Percentiles rank a stretch among this genome's conserved stretches.
phyloP scores from a whole-genome alignment of 1,140 invertebrate genomes.

The Monochamus saltuarius region DNA sequence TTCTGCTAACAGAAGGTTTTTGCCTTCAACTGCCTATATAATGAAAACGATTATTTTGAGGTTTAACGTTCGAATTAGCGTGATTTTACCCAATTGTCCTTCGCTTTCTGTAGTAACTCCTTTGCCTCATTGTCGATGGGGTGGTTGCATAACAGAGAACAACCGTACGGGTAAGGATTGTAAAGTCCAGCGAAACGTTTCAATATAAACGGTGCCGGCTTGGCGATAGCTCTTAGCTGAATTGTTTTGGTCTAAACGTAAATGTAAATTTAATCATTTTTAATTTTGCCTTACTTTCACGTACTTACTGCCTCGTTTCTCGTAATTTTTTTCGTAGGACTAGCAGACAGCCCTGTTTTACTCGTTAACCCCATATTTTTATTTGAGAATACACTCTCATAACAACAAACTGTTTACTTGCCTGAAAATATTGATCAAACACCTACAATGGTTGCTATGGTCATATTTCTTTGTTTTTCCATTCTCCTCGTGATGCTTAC shows the following conservation, averaged over 20 bases:
- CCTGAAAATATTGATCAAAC: background rate
- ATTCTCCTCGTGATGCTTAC: no score
- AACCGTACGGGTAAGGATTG: constrained; percentile 76
- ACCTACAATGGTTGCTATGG: background rate
- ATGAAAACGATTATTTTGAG: background rate
- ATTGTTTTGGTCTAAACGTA: constrained; percentile 8
- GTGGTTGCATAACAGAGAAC: constrained; percentile 80
- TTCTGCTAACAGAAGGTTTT: constrained; percentile 54
- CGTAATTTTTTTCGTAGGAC: constrained; percentile 39
- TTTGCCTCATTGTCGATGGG: constrained; percentile 73
- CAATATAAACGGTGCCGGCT: constrained; percentile 65
- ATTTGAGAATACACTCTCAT: background rate
- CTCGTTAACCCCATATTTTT: constrained; percentile 37
- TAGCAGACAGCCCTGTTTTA: constrained; percentile 45
- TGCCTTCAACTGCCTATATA: constrained; percentile 53
- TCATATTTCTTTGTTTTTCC: no score
- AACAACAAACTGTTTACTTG: background rate
- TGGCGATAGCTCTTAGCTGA: constrained; percentile 38
- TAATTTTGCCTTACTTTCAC: constrained; percentile 3
- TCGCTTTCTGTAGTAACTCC: constrained; percentile 69
- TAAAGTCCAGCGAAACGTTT: constrained; percentile 76
- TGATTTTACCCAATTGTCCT: constrained; percentile 66
- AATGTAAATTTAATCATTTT: constrained; percentile 1
- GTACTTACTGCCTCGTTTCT: constrained; percentile 32
- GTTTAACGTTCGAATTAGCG: constrained; percentile 2